Conservation (phyloP, 1,140 invertebrate genomes). For the Macrobrachium nipponense region DNA sequence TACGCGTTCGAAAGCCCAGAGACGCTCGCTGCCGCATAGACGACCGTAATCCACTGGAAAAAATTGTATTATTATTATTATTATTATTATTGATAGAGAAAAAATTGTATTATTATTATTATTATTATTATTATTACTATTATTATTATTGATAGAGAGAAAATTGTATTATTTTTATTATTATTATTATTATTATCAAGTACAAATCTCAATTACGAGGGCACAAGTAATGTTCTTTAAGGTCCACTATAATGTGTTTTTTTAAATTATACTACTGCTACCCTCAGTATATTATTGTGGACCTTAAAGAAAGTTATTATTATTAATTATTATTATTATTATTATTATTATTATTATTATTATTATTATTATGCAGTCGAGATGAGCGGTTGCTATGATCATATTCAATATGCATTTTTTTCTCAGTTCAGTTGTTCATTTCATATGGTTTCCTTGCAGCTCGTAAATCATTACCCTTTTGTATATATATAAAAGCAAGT, state of each 20-base stretch:
- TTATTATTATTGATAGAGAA: not conserved
- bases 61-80: not conserved
- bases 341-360: not conserved
- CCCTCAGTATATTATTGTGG: too few species aligned
- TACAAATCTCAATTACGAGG: too few species aligned
- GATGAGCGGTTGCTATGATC: not conserved
- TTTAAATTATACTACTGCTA: too few species aligned
- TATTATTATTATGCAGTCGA: not conserved
- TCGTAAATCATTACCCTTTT: too few species aligned
- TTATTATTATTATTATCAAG: too few species aligned
- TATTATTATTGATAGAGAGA: not conserved
- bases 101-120: not conserved
- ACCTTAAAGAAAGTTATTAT: too few species aligned
- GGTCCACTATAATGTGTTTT: too few species aligned
- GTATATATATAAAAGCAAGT: not conserved
- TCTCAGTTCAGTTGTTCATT: too few species aligned
- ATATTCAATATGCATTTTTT: too few species aligned
- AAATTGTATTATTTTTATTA: too few species aligned
- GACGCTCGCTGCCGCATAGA: constrained; percentile 70
- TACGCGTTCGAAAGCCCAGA: constrained; percentile 72
- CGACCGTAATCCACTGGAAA: constrained; percentile 64
- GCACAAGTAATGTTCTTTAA: too few species aligned
- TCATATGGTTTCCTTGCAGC: too few species aligned
- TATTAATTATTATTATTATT: not conserved
- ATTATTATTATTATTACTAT: not conserved